Evolutionary conservation across 2,797 vertebrate genomes (phyloP).

Genomic region (Xyrichtys novacula): DNA sequence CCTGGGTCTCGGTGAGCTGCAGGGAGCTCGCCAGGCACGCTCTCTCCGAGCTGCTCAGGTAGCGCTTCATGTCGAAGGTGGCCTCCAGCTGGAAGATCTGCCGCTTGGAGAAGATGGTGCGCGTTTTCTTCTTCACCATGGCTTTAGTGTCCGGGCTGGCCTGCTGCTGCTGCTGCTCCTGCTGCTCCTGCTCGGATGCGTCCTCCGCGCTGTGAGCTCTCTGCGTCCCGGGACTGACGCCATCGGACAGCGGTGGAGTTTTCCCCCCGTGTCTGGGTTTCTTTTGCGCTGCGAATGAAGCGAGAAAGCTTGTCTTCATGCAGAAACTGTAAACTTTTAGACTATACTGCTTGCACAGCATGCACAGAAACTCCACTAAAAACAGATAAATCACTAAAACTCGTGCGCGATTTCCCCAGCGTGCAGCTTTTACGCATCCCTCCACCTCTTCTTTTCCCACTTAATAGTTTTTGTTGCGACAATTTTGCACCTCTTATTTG

Average conservation of each 20-base stretch:
- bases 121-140: conserved; percentile 86
- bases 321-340: not conserved
- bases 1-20: conserved; percentile 87
- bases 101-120: conserved; percentile 91
- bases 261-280: conserved; percentile 44
- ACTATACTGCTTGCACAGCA: not conserved
- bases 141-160: conserved; percentile 70
- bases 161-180: conserved; percentile 20
- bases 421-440: not conserved
- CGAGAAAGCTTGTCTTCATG: conserved; percentile 47
- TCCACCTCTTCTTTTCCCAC: not conserved
- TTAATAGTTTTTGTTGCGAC: not conserved
- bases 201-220: conserved; percentile 69
- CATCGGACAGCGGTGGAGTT: conserved; percentile 31
- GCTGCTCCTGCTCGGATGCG: conserved; percentile 24
- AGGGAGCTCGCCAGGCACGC: conserved; percentile 89
- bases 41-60: conserved; percentile 91
- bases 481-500: not conserved
- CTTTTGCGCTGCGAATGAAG: conserved; percentile 65
- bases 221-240: conserved; percentile 54
- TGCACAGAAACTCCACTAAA: too few species aligned
- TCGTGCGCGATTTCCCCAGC: not conserved
- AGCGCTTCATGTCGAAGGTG: conserved; percentile 87
- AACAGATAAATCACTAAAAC: too few species aligned
- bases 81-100: conserved; percentile 88